Conservation (phyloP, 2,797 vertebrate genomes). For the Notamacropus eugenii region DNA sequence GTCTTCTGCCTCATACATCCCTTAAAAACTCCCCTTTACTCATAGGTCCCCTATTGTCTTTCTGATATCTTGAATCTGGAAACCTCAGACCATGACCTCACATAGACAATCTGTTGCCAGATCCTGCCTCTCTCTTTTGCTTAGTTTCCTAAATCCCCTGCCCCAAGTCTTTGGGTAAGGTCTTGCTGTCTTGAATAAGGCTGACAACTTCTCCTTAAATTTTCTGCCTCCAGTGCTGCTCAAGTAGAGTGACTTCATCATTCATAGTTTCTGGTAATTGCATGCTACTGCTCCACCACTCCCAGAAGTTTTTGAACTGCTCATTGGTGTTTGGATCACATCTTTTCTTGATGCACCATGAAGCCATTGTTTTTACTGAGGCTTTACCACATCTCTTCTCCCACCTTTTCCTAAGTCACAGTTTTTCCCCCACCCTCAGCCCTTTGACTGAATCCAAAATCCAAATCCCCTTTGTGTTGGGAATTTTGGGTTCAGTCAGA, state of each 20-base stretch:
- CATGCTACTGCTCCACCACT: background rate
- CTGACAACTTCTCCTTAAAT: background rate
- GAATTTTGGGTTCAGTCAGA: no score
- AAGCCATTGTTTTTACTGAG: background rate
- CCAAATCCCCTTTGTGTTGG: no score
- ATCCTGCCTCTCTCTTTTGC: background rate
- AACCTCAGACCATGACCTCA: background rate
- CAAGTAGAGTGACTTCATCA: background rate
- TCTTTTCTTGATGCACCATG: background rate
- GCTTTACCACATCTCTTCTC: background rate
- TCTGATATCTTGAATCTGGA: background rate
- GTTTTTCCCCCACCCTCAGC: background rate
- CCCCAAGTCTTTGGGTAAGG: background rate
- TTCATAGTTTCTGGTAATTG: background rate
- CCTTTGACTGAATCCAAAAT: no score
- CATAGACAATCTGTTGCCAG: background rate
- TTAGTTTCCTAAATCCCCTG: background rate
- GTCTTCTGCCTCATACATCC: background rate
- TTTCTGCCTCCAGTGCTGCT: background rate
- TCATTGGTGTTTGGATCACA: background rate
- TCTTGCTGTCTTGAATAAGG: background rate
- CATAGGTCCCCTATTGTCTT: background rate
- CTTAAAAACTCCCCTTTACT: background rate
- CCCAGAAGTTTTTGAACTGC: background rate
- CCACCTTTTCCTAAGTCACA: background rate